Evolutionary conservation across 2,113 vertebrate genomes (phyloP), one percentile per base, ranked within the genome.

Genomic region (Glaucidium brasilianum): DNA sequence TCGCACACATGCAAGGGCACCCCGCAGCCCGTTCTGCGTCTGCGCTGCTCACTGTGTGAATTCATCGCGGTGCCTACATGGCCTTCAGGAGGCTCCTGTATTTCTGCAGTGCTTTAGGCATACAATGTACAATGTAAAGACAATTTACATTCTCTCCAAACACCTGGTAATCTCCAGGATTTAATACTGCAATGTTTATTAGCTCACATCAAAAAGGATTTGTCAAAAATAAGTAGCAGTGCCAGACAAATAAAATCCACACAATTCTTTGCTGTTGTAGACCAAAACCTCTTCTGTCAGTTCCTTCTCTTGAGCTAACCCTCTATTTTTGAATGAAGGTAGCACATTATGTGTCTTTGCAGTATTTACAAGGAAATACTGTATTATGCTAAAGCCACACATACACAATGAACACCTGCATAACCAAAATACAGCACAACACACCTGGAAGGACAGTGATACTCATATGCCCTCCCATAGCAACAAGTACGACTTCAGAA

Each of bases 161-260:
- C 32, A 50, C 63, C 20, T 23, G 3, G 47, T 63, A 76, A 94
- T 88, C 93, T 93, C 35, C 58, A n/a, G 77, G 87, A 78, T 69
- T 91, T 82, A 75, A 75, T 49, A 85, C 35, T 58, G 66, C 59
- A 60, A 30, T 79, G 45, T 72, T 78, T 93, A 93, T 82, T 82
- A 82, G 62, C 77, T 69, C 10, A 2, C 69, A 79, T 91, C 81
- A 88, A 37, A 91, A 93, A 53, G 62, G 90, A 95, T 93, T 95
- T 92, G 45, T 88, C 77, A 82, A 73, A 94, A 94, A 58, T 73
- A 82, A 75, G 68, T 37, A 88, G 58, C 0, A 0, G 43, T 88
- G 92, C 30, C 87, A 85, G 64, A 79, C 74, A 91, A 63, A 76
- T 27, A 9, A 90, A 90, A 85, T 58, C 39, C 53, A 79, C 49